A percentile compares a stretch with the other conserved stretches of the same genome.
Conservation (phyloP, 2,888 invertebrate species). For the Ormyrus labotus region DNA sequence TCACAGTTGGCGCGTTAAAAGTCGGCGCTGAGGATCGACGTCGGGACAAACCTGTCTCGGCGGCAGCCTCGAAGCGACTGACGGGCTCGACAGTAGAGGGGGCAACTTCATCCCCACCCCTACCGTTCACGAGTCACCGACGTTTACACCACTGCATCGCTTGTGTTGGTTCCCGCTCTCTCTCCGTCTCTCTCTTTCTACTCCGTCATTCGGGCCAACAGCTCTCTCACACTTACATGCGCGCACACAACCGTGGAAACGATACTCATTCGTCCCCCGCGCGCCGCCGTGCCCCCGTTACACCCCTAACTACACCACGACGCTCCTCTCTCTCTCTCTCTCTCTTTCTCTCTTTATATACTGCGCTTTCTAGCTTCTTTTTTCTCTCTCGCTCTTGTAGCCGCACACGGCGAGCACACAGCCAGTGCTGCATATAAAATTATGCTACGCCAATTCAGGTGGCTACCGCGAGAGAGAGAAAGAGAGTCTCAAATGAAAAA, state of each 20-base stretch:
- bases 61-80: conserved; percentile 72
- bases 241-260: conserved; percentile 43
- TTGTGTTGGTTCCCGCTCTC: conserved; percentile 25
- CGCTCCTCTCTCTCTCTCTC: conserved; percentile 28
- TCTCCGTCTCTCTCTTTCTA: conserved; percentile 52
- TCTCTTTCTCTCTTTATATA: conserved; percentile 24
- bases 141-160: conserved; percentile 30
- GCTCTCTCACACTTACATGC: conserved; percentile 51
- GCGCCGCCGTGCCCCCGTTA: conserved; percentile 54
- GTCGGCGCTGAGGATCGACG: conserved; percentile 39
- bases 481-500: no score
- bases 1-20: neutral
- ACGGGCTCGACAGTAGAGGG: conserved; percentile 62
- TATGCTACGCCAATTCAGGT: no score
- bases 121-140: conserved; percentile 11
- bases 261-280: conserved; percentile 44
- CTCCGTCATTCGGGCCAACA: conserved; percentile 17
- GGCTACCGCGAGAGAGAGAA: no score
- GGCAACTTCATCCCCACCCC: conserved; percentile 61
- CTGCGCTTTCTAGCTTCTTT: conserved; percentile 1
- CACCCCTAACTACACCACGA: conserved; percentile 54
- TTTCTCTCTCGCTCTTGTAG: conserved; percentile 33
- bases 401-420: conserved; percentile 1
- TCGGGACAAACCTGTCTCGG: conserved; percentile 58
- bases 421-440: no score